These are phyloP conservation scores for Odocoileus hemionus DNA, from an alignment of 2,113 vertebrate genomes.

Conservation along the genomic window DNA sequence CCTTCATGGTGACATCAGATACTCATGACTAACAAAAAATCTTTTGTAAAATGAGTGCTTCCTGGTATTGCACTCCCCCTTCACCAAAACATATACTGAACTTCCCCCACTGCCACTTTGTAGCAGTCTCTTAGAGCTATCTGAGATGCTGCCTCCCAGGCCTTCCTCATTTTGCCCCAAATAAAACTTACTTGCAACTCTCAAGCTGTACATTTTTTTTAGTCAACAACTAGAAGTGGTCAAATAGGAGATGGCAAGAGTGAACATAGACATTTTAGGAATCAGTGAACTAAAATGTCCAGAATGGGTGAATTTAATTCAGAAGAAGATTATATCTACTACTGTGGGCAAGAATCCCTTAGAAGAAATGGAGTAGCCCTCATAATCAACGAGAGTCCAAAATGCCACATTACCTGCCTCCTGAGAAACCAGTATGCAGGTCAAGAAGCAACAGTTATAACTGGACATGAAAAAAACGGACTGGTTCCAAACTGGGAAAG, in stretches of 20 bases:
- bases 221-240: background rate
- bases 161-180: background rate
- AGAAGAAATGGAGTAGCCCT: background rate
- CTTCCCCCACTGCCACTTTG: background rate
- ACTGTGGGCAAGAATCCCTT: background rate
- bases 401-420: background rate
- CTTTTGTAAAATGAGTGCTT: background rate
- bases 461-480: background rate
- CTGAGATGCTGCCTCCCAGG: too few relatives aligned
- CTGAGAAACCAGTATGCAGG: background rate
- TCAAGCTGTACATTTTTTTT: background rate
- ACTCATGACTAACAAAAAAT: background rate
- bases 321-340: background rate
- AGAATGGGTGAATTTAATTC: background rate
- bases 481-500: background rate
- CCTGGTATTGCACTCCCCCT: background rate
- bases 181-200: background rate
- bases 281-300: background rate
- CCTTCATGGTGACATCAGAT: background rate
- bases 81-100: background rate
- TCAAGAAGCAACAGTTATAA: background rate
- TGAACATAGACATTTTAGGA: background rate
- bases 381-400: background rate
- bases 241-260: background rate
- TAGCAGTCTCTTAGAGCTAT: background rate